These are phyloP conservation scores for Drosophila pandora DNA, from an alignment of 1,140 invertebrate species.

Conservation along the genomic window DNA sequence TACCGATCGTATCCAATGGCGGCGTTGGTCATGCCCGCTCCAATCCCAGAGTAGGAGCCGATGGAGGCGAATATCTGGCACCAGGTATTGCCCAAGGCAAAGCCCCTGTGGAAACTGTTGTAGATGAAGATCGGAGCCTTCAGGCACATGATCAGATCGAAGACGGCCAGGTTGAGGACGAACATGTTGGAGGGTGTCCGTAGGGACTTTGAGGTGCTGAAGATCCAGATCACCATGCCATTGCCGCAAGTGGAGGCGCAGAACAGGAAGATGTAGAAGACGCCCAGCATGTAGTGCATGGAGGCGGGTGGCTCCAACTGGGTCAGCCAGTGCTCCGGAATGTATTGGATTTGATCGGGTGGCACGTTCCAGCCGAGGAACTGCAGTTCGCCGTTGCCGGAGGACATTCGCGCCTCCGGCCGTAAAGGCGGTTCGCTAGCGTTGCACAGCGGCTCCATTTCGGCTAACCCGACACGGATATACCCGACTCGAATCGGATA, in stretches of 20 bases:
- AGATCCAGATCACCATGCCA: conserved; percentile 95
- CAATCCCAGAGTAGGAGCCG: conserved; percentile 91
- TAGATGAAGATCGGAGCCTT: conserved; percentile 95
- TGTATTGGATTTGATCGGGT: conserved; percentile 89
- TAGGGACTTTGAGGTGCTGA: conserved; percentile 90
- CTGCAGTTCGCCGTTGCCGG: conserved; percentile 76
- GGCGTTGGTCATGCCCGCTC: conserved; percentile 90
- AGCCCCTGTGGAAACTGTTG: conserved; percentile 92
- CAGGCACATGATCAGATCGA: conserved; percentile 94
- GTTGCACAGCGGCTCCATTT: conserved; percentile 65
- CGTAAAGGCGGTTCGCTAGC: conserved; percentile 62
- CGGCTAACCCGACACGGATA: conserved; percentile 18
- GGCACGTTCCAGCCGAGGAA: conserved; percentile 91
- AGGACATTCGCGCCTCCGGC: conserved; percentile 60
- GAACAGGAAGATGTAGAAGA: conserved; percentile 92
- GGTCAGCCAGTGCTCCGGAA: conserved; percentile 93
- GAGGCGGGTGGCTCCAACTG: conserved; percentile 92
- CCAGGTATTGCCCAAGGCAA: conserved; percentile 88
- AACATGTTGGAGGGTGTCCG: conserved; percentile 96
- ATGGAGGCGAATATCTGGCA: conserved; percentile 92
- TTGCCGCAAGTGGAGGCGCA: conserved; percentile 92
- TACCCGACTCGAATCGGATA: background rate
- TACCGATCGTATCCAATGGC: conserved; percentile 84
- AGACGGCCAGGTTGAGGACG: conserved; percentile 93
- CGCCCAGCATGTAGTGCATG: conserved; percentile 92